Percentiles rank a stretch among this genome's conserved stretches.
phyloP scores from a whole-genome alignment of 2,797 vertebrate species.

The Peromyscus attwateri region DNA sequence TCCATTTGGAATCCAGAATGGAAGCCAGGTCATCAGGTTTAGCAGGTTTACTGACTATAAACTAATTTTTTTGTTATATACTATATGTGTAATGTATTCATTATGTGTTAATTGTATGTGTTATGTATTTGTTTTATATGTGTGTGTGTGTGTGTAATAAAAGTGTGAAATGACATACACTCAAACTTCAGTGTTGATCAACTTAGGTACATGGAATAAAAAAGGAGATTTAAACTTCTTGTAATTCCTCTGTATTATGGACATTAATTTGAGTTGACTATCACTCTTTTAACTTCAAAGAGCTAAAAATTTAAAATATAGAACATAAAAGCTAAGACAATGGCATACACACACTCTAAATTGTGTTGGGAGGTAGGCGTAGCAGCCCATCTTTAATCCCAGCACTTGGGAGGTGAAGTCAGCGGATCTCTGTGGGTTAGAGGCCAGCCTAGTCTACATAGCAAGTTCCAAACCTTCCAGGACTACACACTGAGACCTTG shows the following conservation, averaged over 20 bases:
- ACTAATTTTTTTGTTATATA: background rate
- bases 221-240: conserved; percentile 33
- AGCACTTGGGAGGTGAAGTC: background rate
- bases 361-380: background rate
- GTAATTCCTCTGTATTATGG: background rate
- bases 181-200: background rate
- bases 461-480: background rate
- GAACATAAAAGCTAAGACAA: background rate
- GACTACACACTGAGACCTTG: background rate
- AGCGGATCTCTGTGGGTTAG: background rate
- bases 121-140: background rate
- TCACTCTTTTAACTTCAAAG: background rate
- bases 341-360: background rate
- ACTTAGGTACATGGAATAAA: background rate
- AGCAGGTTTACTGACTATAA: background rate
- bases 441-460: background rate
- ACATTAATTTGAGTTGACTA: conserved; percentile 29
- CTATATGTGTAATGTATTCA: background rate
- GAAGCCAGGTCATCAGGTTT: background rate
- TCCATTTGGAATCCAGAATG: background rate
- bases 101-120: background rate
- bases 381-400: background rate
- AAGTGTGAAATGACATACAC: background rate
- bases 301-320: background rate
- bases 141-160: background rate